Base-by-base conservation (phyloP, 1,140 invertebrate species). In the Sitodiplosis mosellana region DNA sequence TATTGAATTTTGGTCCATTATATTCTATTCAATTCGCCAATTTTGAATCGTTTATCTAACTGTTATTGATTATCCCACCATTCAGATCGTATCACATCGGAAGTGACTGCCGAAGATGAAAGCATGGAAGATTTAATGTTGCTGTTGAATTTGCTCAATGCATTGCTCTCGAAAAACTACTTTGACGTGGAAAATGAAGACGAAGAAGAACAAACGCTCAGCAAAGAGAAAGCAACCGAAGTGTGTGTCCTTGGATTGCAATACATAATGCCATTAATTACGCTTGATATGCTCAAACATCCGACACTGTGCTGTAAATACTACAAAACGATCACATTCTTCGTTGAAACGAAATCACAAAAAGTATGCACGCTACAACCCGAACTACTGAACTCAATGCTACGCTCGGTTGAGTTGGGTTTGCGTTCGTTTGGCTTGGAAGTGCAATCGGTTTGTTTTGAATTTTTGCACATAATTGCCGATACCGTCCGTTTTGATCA, bases 251-350 rank as follows among this genome's bases (percentile, higher is more conserved):
- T 72, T 61, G 81, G 82, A 20, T 63, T 87, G 0, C 75, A 74
- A 56, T 77, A 81, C 45, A 68, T 87, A 45, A 77, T 85, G 69
- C 82, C 83, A 18, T 60, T 87, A 44, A 82, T 87, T 73, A 81
- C 71, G 42, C 63, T 73, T n/a, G 78, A 86, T 56, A 58, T 87
- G 18, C 61, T 86, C 7, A 75, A 81, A 58, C 80, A 83, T 61
- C 77, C 75, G 14, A 68, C 70, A 3, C 60, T 88, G 12, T 85
- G 83, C 57, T 55, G 67, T 33, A 71, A 78, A 60, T 74, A 72
- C 58, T 75, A 68, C 46, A 55, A 68, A 59, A 71, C 83, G 57
- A 67, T 84, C 34, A 69, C 73, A 22, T 75, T 76, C 53, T 67
- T 83, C 37, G 75, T 75, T 54, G 79, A 82, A 57, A 69, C 78